These are phyloP conservation scores for pig (Sus scrofa) DNA, from an alignment of 2,113 vertebrate species.

Conservation along the genomic window T2T-Sscrofa CM000817.6:111233001-111233500, in stretches of 20 bases:
- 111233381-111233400: not conserved
- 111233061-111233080: not conserved
- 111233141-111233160: not conserved
- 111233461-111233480: not conserved
- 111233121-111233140: not conserved
- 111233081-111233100: not conserved
- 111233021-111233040: not conserved
- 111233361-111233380: constrained; percentile 53
- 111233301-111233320: not conserved
- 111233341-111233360: not conserved
- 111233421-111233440: not conserved
- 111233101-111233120: not conserved
- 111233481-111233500: not conserved
- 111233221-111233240: not conserved
- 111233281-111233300: not conserved
- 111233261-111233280: not conserved
- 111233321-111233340: not conserved
- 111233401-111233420: too few relatives aligned
- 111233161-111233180: not conserved
- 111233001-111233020: not conserved
- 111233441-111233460: not conserved
- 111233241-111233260: not conserved
- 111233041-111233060: not conserved
- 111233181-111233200: not conserved
- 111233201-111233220: not conserved